A percentile compares a stretch with the other conserved stretches of the same genome.
phyloP scores from a whole-genome alignment of 2,113 vertebrate genomes.

The Bos indicus region DNA sequence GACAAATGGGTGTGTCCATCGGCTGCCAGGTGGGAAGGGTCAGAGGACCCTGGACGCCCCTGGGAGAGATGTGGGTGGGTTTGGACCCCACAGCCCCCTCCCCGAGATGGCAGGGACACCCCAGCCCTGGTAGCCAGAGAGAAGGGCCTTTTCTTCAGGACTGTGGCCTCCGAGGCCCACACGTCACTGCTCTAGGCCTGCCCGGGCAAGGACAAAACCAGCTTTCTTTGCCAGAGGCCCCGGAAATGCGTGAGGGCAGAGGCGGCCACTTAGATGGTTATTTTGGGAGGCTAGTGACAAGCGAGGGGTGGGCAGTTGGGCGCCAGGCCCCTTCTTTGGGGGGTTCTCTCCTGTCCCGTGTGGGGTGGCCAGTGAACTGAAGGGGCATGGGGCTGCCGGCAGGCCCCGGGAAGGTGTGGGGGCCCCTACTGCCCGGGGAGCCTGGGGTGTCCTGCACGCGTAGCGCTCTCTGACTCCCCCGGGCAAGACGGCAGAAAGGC shows the following conservation, averaged over 20 bases:
- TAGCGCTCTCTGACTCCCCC: background rate
- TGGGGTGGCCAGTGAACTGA: background rate
- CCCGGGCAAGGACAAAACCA: background rate
- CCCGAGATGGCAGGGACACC: background rate
- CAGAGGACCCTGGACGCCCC: background rate
- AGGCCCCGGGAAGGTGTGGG: too few species aligned
- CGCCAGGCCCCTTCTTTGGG: background rate
- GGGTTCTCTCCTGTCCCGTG: background rate
- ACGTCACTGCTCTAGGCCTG: background rate
- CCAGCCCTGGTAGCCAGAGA: background rate
- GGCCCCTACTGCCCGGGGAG: background rate
- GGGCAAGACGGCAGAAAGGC: background rate
- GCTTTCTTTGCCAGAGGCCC: slow-evolving; percentile 21
- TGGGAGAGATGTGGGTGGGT: background rate
- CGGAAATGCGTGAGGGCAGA: background rate
- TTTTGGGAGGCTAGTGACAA: slow-evolving; percentile 33
- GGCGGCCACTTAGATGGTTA: background rate
- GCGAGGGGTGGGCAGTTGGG: background rate
- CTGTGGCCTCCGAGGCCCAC: background rate
- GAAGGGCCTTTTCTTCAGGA: slow-evolving; percentile 17
- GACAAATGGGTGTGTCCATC: fast-evolving
- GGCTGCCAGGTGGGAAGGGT: background rate
- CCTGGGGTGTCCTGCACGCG: fast-evolving
- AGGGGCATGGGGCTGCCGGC: background rate
- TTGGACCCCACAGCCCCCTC: background rate